Evolutionary conservation across 2,888 invertebrate genomes (phyloP).

Genomic region (Lutraria lutraria): DNA sequence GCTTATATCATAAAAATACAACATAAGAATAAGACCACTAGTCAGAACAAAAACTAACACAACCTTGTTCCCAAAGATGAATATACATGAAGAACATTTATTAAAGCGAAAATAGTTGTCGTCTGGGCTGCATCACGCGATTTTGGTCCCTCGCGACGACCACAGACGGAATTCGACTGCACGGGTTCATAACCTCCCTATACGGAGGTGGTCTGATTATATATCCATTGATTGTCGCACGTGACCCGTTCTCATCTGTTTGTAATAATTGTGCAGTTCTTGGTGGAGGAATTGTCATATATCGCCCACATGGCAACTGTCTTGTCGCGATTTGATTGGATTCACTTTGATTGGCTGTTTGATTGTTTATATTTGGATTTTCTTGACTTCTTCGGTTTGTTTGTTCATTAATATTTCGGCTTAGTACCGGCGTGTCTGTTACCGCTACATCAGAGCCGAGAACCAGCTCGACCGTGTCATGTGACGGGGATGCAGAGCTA

Average conservation of each 20-base stretch:
- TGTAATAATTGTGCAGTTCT: constrained; percentile 42
- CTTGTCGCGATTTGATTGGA: constrained; percentile 40
- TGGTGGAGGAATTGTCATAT: constrained; percentile 27
- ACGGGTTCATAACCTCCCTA: constrained; percentile 51
- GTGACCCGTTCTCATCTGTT: constrained; percentile 35
- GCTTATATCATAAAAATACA: not conserved
- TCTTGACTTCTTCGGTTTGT: not conserved
- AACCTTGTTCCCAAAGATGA: not conserved
- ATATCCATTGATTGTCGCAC: constrained; percentile 61
- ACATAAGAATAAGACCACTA: not conserved
- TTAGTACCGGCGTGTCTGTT: constrained; percentile 35
- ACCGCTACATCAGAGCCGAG: constrained; percentile 29
- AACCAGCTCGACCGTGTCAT: constrained; percentile 51
- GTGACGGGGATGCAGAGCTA: constrained; percentile 34
- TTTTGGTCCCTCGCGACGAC: constrained; percentile 48
- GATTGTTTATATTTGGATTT: constrained; percentile 1
- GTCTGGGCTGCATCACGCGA: constrained; percentile 18
- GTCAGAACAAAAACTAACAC: not conserved
- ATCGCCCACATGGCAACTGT: constrained; percentile 31
- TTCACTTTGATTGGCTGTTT: constrained; percentile 30
- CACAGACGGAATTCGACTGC: constrained; percentile 53
- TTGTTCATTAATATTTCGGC: constrained; percentile 1
- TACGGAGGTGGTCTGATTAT: constrained; percentile 64
- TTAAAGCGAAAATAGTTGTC: constrained; percentile 43
- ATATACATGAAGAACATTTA: not conserved